A percentile compares a stretch with the other conserved stretches of the same genome.
These are phyloP conservation scores for Druceiella hillmani DNA, from an alignment of 2,888 invertebrate species.

Conservation along the genomic window DNA sequence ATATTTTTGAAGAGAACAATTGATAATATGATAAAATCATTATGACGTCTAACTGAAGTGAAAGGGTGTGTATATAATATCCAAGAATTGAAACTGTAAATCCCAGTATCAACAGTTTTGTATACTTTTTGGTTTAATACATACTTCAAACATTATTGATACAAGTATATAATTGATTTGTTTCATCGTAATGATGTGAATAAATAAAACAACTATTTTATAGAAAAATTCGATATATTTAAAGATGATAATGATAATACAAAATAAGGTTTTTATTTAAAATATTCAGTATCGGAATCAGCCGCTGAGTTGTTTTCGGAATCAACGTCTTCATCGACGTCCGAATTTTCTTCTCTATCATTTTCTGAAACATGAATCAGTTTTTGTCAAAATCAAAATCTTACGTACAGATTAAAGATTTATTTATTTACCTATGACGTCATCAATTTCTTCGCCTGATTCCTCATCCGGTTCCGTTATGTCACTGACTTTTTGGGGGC, in stretches of 20 bases:
- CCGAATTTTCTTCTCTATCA: constrained; percentile 23
- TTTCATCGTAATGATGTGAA: constrained; percentile 13
- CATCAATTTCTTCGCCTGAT: constrained; percentile 18
- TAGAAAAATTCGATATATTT: constrained; percentile 12
- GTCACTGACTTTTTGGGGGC: constrained; percentile 21
- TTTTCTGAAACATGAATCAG: constrained; percentile 23
- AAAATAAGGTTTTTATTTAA: constrained; percentile 19
- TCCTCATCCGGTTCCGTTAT: constrained; percentile 20
- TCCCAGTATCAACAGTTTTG: no score
- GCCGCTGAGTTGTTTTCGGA: constrained; percentile 17
- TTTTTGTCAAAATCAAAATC: constrained; percentile 13
- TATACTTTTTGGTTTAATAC: no score
- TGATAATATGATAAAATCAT: no score
- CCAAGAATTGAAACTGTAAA: no score
- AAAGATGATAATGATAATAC: constrained; percentile 15
- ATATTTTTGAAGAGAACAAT: no score
- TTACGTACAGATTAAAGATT: constrained; percentile 13
- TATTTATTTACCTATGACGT: constrained; percentile 18
- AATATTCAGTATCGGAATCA: constrained; percentile 21
- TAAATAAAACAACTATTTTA: no score
- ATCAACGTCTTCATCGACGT: constrained; percentile 20
- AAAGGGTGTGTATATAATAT: no score
- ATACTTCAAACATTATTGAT: no score
- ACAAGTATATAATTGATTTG: constrained; percentile 14
- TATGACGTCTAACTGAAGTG: no score